Evolutionary conservation across 2,888 invertebrate genomes (phyloP).

Genomic region (Sinelater perroti): DNA sequence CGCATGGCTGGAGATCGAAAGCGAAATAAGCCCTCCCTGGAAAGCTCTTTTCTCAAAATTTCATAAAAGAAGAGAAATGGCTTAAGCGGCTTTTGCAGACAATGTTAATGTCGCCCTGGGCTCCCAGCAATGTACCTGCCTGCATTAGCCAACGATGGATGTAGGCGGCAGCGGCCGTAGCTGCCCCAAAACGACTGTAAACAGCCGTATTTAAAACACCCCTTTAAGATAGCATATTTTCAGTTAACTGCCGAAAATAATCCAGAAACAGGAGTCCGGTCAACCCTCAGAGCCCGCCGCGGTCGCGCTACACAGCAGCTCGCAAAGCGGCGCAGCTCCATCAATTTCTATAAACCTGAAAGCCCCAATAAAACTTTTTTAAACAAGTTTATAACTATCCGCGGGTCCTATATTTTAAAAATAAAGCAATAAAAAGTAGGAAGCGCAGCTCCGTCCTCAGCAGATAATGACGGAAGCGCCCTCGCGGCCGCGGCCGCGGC

Average conservation of each 20-base stretch:
- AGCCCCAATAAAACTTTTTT: conserved; percentile 40
- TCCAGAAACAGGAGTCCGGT: too few species aligned
- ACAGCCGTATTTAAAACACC: too few species aligned
- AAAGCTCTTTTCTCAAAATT: background rate
- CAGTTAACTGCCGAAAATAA: too few species aligned
- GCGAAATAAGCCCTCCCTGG: background rate
- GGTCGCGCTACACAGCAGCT: conserved; percentile 2
- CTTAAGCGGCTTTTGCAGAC: conserved; percentile 14
- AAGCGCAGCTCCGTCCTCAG: conserved; percentile 29
- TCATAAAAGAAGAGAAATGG: conserved; percentile 18
- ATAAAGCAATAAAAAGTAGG: conserved; percentile 43
- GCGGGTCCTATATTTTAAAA: conserved; percentile 41
- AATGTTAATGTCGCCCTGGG: conserved; percentile 7
- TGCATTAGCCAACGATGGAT: conserved; percentile 13
- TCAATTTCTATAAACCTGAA: conserved; percentile 24
- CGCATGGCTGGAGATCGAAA: too few species aligned
- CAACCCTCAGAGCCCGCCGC: conserved; percentile 13
- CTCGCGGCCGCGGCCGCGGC: conserved; percentile 36
- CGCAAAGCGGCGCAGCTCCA: conserved; percentile 10
- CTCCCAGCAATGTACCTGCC: background rate
- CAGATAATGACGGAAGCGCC: conserved; percentile 43
- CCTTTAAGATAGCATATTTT: background rate
- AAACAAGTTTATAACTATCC: conserved; percentile 43
- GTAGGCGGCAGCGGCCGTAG: background rate
- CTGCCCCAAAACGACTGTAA: too few species aligned